Percentiles rank a stretch among this genome's conserved stretches.
phyloP scores from a whole-genome alignment of 2,888 invertebrate species.

The Vesta saturnalis region DNA sequence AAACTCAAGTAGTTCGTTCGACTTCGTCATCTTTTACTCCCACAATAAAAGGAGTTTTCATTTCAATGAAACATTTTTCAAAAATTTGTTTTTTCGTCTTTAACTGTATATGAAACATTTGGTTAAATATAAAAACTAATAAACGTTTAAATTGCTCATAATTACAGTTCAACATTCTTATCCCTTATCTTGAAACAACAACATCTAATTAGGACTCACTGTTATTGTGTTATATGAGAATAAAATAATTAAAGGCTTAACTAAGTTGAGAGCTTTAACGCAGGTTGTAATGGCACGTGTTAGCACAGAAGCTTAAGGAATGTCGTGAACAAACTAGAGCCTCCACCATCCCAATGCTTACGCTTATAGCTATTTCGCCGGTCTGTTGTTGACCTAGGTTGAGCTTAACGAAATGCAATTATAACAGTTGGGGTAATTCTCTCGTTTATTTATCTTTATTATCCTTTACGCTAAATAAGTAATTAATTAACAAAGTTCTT shows the following conservation, averaged over 20 bases:
- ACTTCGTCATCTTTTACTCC: no score
- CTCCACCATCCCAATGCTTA: background rate
- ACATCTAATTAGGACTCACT: background rate
- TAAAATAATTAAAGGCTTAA: constrained; percentile 13
- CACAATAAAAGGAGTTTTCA: no score
- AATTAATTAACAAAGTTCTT: constrained; percentile 5
- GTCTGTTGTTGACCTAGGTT: constrained; percentile 8
- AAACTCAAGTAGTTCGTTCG: no score
- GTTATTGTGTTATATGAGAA: constrained; percentile 2
- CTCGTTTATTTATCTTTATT: background rate
- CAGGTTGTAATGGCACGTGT: constrained; percentile 12
- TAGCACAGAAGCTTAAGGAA: constrained; percentile 11
- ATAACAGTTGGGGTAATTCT: constrained; percentile 3
- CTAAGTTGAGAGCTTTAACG: constrained; percentile 8
- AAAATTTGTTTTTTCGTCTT: no score
- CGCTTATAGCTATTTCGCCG: background rate
- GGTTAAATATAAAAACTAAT: no score
- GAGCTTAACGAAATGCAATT: constrained; percentile 14
- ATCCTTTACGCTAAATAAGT: background rate
- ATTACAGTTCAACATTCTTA: no score
- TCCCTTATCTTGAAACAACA: background rate
- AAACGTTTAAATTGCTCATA: no score
- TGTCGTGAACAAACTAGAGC: constrained; percentile 8
- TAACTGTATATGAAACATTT: no score
- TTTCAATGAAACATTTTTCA: no score